A percentile compares a stretch with the other conserved stretches of the same genome.
These are phyloP conservation scores for Macheiramphus alcinus DNA, from an alignment of 2,113 vertebrate genomes.

Conservation along the genomic window DNA sequence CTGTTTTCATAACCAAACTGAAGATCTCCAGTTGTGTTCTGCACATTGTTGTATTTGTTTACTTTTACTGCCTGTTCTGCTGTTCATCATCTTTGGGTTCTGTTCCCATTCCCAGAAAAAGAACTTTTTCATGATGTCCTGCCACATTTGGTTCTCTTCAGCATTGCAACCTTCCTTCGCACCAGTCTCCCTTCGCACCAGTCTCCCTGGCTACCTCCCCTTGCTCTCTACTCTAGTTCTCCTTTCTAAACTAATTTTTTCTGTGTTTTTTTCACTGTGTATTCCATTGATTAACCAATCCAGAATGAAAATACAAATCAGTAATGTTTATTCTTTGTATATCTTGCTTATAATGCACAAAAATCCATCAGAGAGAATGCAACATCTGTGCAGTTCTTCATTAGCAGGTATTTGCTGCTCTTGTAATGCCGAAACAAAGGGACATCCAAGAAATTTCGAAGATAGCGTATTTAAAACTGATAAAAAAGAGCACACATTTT, in stretches of 20 bases:
- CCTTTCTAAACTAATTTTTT: neutral
- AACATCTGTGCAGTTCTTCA: neutral
- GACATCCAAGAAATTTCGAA: neutral
- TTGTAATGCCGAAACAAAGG: neutral
- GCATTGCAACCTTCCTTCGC: no score
- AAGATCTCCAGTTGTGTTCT: neutral
- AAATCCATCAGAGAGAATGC: neutral
- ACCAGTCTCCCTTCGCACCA: rapidly evolving
- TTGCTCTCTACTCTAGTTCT: neutral
- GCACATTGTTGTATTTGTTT: neutral
- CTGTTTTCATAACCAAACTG: neutral
- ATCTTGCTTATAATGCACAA: neutral
- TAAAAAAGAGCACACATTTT: neutral
- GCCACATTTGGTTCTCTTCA: no score
- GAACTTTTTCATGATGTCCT: neutral
- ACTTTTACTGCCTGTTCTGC: neutral
- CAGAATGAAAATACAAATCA: neutral
- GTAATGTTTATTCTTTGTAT: neutral
- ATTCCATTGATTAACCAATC: neutral
- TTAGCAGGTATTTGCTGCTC: neutral
- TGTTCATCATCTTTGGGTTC: neutral
- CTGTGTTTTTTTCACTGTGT: neutral
- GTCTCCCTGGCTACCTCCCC: neutral
- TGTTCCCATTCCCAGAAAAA: neutral
- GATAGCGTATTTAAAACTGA: neutral